These are phyloP conservation scores for Neogale vison DNA, from an alignment of 2,113 vertebrate species.

Conservation along the genomic window DNA sequence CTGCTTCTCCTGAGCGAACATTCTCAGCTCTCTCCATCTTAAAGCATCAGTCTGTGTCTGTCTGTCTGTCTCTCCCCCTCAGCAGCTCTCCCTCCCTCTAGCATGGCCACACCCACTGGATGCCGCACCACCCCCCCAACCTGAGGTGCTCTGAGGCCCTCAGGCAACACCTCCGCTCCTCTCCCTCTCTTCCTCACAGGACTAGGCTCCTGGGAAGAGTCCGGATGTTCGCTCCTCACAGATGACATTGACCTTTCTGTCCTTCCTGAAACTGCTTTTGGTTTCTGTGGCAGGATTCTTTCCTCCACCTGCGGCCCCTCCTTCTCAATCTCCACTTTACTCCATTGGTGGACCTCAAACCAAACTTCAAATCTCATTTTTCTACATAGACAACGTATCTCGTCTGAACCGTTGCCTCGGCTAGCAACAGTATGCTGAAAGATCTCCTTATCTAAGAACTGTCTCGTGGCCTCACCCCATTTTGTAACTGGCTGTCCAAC, in stretches of 20 bases:
- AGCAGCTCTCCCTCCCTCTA: neutral
- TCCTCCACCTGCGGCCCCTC: neutral
- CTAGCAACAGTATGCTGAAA: neutral
- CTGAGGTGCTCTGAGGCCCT: no score
- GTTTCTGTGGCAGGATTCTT: neutral
- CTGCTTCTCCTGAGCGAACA: neutral
- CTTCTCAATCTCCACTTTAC: neutral
- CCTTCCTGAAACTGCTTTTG: neutral
- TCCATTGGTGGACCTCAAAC: neutral
- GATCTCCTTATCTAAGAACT: neutral
- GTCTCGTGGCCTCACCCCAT: neutral
- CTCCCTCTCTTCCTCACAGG: neutral
- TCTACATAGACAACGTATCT: neutral
- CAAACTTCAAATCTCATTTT: neutral
- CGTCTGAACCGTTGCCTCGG: no score
- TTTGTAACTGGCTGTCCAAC: neutral
- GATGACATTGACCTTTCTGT: neutral
- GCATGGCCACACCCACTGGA: neutral
- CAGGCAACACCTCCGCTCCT: neutral
- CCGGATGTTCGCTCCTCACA: neutral
- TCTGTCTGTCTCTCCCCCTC: neutral
- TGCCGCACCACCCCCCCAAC: accelerated
- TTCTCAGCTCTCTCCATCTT: neutral
- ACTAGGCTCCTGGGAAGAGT: neutral
- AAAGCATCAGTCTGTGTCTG: neutral